Evolutionary conservation across 2,797 vertebrate genomes (phyloP).

Genomic region (Danio tinwini): DNA sequence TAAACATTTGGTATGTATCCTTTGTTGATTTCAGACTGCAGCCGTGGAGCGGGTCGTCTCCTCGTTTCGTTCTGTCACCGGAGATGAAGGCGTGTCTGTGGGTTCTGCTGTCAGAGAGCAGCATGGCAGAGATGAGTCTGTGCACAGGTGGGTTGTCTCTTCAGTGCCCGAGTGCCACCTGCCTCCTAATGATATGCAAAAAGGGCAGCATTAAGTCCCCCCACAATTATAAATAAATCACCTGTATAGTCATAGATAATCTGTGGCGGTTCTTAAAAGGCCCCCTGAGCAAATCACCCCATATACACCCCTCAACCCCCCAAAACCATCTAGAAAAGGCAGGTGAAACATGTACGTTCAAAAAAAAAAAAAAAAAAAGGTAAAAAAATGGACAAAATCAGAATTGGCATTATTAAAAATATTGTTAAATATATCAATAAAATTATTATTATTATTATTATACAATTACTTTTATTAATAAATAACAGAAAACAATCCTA

Average conservation of each 20-base stretch:
- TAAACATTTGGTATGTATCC: background rate
- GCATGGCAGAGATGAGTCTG: conserved; percentile 87
- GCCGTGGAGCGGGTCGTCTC: conserved; percentile 70
- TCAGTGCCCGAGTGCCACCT: background rate
- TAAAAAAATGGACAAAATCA: no score
- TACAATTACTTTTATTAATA: no score
- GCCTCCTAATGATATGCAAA: background rate
- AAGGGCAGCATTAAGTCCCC: background rate
- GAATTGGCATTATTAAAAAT: no score
- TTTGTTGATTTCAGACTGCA: conserved; percentile 64
- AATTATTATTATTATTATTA: no score
- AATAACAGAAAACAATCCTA: no score
- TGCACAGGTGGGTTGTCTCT: conserved; percentile 78
- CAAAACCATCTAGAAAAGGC: no score
- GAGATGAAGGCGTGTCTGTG: conserved; percentile 76
- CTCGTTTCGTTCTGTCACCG: conserved; percentile 77
- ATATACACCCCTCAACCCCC: no score
- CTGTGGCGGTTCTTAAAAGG: no score
- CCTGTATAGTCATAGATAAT: background rate
- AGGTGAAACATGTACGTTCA: no score
- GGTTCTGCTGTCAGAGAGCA: conserved; percentile 79
- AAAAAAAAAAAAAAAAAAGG: no score
- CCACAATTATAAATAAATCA: background rate
- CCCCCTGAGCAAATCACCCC: no score
- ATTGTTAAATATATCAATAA: no score